A percentile compares a stretch with the other conserved stretches of the same genome.
These are phyloP conservation scores for Tetragonula clypearis DNA, from an alignment of 1,140 invertebrate genomes.

Conservation along the genomic window DNA sequence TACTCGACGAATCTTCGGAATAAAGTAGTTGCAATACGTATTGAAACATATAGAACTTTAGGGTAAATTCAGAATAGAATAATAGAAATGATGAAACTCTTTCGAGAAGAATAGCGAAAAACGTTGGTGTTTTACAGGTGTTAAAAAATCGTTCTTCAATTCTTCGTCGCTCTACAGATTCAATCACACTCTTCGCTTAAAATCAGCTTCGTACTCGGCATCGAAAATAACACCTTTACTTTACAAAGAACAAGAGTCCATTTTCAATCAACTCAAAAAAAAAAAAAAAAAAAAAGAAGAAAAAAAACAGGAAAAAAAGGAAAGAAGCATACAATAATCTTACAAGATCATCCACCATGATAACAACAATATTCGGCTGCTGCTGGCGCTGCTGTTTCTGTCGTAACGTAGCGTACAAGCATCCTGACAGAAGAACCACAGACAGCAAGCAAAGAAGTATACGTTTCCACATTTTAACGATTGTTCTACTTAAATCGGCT, in stretches of 20 bases:
- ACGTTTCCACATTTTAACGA: neutral
- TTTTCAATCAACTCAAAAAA: neutral
- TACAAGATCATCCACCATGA: constrained; percentile 84
- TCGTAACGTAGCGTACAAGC: neutral
- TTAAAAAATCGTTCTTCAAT: too few relatives aligned
- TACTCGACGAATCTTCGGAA: too few relatives aligned
- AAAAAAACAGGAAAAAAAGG: too few relatives aligned
- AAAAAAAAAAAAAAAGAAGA: too few relatives aligned
- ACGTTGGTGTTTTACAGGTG: too few relatives aligned
- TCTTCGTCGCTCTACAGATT: too few relatives aligned
- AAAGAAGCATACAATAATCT: constrained; percentile 41
- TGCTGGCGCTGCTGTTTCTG: neutral
- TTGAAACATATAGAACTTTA: too few relatives aligned
- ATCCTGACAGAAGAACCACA: neutral
- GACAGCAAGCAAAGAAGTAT: neutral
- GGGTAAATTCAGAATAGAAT: too few relatives aligned
- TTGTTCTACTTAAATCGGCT: neutral
- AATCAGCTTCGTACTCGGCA: neutral
- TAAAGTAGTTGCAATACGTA: too few relatives aligned
- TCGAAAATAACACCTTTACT: neutral
- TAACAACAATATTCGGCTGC: constrained; percentile 83
- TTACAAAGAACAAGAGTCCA: too few relatives aligned
- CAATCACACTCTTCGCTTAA: neutral
- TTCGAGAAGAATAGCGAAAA: too few relatives aligned
- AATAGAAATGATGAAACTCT: too few relatives aligned